These are phyloP conservation scores for Rhinolophus ferrumequinum DNA, from an alignment of 2,113 vertebrate genomes.

Conservation along the genomic window DNA sequence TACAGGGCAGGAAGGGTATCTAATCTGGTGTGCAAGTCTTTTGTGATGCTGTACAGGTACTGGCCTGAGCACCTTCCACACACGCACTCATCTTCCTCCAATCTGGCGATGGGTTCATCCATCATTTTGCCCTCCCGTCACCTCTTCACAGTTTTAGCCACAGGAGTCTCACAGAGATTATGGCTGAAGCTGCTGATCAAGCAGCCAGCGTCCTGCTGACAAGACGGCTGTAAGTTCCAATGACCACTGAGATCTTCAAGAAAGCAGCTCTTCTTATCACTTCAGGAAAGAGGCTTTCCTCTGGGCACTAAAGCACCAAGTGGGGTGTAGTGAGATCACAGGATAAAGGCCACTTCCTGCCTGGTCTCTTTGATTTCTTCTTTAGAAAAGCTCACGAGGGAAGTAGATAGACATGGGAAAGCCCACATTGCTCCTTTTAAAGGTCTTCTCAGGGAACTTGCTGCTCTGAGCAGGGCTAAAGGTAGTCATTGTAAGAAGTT, in stretches of 20 bases:
- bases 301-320: neutral
- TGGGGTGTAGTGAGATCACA: constrained; percentile 44
- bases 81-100: neutral
- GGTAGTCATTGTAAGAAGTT: neutral
- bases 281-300: constrained; percentile 52
- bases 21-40: constrained; percentile 1
- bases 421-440: neutral
- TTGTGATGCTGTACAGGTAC: neutral
- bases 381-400: constrained; percentile 36
- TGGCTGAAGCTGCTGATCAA: neutral
- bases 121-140: neutral
- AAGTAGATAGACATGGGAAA: constrained; percentile 53
- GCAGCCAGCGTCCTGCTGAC: constrained; percentile 45
- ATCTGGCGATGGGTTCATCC: neutral
- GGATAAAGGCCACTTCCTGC: constrained; percentile 72
- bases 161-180: constrained; percentile 47
- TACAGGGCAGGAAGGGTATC: neutral
- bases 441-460: neutral
- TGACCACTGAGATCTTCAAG: constrained; percentile 34
- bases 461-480: neutral
- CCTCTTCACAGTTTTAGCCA: neutral
- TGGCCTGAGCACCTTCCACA: neutral
- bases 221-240: neutral
- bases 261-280: constrained; percentile 56
- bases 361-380: constrained; percentile 70